phyloP scores from a whole-genome alignment of 2,797 vertebrate species.

The Danio choprae region DNA sequence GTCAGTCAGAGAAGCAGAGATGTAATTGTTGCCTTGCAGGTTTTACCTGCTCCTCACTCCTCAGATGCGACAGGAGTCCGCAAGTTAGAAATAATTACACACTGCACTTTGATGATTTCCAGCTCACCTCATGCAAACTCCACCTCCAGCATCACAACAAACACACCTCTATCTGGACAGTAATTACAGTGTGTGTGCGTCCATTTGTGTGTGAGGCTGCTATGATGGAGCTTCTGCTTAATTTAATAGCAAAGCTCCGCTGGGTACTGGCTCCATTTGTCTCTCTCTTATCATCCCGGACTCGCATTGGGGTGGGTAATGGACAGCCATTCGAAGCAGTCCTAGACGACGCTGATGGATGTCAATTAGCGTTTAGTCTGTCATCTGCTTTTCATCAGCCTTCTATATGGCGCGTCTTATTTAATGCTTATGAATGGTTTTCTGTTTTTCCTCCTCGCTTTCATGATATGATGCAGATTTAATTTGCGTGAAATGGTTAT shows the following conservation, averaged over 20 bases:
- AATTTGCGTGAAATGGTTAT: conserved; percentile 15
- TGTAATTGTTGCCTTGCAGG: conserved; percentile 9
- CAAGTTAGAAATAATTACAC: conserved; percentile 50
- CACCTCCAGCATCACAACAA: conserved; percentile 18
- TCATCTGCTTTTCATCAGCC: neutral
- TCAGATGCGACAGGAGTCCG: conserved; percentile 37
- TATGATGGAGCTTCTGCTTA: conserved; percentile 21
- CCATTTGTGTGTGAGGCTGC: conserved; percentile 32
- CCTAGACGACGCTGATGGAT: neutral
- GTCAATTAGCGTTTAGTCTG: conserved; percentile 27
- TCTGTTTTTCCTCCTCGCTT: conserved; percentile 7
- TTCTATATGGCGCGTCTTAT: neutral
- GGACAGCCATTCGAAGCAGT: neutral
- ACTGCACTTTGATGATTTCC: conserved; percentile 35
- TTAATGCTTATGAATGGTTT: conserved; percentile 21
- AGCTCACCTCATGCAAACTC: conserved; percentile 25
- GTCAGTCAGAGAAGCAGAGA: conserved; percentile 3
- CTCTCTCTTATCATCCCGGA: conserved; percentile 29
- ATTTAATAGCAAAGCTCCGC: conserved; percentile 20
- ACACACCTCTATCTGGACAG: conserved; percentile 28
- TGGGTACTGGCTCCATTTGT: conserved; percentile 43
- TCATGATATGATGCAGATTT: conserved; percentile 1
- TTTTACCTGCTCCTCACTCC: conserved; percentile 20
- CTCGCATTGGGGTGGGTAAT: conserved; percentile 22
- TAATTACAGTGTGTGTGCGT: conserved; percentile 15